A percentile compares a stretch with the other conserved stretches of the same genome.
Evolutionary conservation across 64 coral and sea anemone genomes (phyloP).

Genomic region (Acropora tenuis): DNA sequence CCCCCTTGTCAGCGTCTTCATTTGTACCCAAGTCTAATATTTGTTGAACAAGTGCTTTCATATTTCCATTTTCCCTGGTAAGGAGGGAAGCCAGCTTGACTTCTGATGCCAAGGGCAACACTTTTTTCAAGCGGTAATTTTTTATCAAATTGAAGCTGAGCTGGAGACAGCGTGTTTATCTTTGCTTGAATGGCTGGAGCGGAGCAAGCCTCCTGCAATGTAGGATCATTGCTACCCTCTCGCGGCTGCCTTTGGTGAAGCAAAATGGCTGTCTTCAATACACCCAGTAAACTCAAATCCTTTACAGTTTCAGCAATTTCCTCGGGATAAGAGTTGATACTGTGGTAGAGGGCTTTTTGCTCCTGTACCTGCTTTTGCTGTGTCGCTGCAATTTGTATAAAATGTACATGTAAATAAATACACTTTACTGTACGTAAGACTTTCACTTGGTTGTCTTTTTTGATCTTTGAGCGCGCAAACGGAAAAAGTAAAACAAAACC

Average conservation of each 20-base stretch:
- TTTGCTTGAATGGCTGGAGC: background rate
- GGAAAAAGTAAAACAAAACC: too few relatives aligned
- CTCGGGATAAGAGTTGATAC: background rate
- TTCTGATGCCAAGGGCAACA: background rate
- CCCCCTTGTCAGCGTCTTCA: background rate
- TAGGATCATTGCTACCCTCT: background rate
- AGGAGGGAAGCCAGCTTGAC: conserved; percentile 7
- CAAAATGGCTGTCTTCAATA: background rate
- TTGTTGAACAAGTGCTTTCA: conserved; percentile 3
- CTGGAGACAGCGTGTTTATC: background rate
- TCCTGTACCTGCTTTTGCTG: conserved; percentile 2
- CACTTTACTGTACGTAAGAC: too few relatives aligned
- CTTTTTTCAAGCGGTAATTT: background rate
- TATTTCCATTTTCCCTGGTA: background rate
- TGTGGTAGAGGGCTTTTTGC: background rate
- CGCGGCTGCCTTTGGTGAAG: conserved; percentile 5
- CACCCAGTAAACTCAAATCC: too few relatives aligned
- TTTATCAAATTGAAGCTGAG: background rate
- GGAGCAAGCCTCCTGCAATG: background rate
- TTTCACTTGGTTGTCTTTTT: too few relatives aligned
- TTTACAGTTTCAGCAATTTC: background rate
- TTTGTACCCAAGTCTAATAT: background rate
- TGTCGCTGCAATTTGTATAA: background rate
- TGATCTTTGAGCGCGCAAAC: too few relatives aligned
- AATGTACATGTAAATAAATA: too few relatives aligned